Conservation (phyloP, 2,888 invertebrate species). For the Cheilosia pagana region DNA sequence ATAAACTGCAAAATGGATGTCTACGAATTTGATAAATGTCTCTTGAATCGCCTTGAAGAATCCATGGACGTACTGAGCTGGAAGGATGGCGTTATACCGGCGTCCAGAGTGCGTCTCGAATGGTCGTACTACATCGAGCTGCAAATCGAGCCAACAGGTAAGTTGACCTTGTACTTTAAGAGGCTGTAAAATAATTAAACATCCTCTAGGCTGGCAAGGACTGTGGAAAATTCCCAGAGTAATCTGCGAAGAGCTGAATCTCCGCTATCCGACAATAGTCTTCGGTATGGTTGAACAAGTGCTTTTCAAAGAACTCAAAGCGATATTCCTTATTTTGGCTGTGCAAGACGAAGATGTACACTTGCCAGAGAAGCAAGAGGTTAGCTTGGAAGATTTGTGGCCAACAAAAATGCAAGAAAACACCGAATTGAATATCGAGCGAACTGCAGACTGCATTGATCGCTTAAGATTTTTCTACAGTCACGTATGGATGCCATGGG, state of each 20-base stretch:
- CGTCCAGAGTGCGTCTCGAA: constrained; percentile 84
- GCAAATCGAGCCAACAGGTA: constrained; percentile 84
- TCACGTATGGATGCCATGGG: constrained; percentile 87
- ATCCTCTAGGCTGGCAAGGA: constrained; percentile 85
- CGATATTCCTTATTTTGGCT: constrained; percentile 84
- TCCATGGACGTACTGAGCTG: constrained; percentile 84
- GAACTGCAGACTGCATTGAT: constrained; percentile 86
- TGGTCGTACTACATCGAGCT: constrained; percentile 86
- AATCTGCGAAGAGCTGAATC: constrained; percentile 85
- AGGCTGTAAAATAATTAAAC: background rate
- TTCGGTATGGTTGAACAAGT: constrained; percentile 85
- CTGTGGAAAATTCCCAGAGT: constrained; percentile 87
- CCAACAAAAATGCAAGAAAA: constrained; percentile 85
- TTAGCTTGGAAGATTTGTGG: constrained; percentile 85
- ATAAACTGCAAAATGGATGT: constrained; percentile 84
- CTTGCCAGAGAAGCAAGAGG: constrained; percentile 85
- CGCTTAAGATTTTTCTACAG: constrained; percentile 86
- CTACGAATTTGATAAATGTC: constrained; percentile 85
- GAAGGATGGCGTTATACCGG: constrained; percentile 82
- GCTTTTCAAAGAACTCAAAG: constrained; percentile 84
- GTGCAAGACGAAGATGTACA: constrained; percentile 86
- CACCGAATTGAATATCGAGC: constrained; percentile 84
- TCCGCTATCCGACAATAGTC: constrained; percentile 86
- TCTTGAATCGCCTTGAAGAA: constrained; percentile 85
- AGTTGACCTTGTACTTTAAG: constrained; percentile 5